A percentile compares a stretch with the other conserved stretches of the same genome.
Evolutionary conservation across 23 tunicate genomes (phyloP).

Genomic region (Styela clava): DNA sequence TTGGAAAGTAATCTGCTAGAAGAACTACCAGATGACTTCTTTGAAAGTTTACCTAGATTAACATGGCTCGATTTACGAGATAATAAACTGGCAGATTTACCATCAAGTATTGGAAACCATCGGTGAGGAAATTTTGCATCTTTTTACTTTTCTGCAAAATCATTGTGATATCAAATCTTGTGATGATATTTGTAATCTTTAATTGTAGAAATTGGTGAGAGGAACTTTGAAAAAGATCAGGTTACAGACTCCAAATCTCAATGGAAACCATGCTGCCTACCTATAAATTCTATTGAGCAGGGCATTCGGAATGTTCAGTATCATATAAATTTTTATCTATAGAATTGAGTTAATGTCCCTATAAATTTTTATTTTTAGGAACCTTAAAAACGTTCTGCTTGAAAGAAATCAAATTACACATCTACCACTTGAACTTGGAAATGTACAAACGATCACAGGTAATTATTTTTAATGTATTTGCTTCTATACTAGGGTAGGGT

Average conservation of each 20-base stretch:
- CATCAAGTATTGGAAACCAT: conserved; percentile 65
- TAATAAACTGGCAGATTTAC: conserved; percentile 51
- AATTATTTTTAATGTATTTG: too few species aligned
- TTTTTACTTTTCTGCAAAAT: not conserved
- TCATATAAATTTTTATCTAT: too few species aligned
- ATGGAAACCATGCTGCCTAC: too few species aligned
- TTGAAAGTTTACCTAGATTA: conserved; percentile 68
- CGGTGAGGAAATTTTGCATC: conserved; percentile 34
- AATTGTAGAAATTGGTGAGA: not conserved
- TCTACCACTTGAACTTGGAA: conserved; percentile 75
- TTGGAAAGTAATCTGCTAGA: conserved; percentile 64
- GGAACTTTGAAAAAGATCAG: not conserved
- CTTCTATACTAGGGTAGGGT: too few species aligned
- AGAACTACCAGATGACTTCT: conserved; percentile 71
- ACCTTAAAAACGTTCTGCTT: conserved; percentile 58
- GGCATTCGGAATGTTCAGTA: too few species aligned
- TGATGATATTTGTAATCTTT: not conserved
- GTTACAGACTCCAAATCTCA: not conserved
- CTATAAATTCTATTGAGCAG: too few species aligned
- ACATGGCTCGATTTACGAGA: conserved; percentile 81
- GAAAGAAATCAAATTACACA: conserved; percentile 66
- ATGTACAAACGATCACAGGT: conserved; percentile 62
- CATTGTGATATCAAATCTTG: not conserved
- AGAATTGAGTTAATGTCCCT: too few species aligned
- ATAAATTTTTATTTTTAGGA: conserved; percentile 39